Percentiles rank a stretch among this genome's conserved stretches.
phyloP scores from a whole-genome alignment of 2,888 invertebrate genomes.

The Aleiodes leptofemur region DNA sequence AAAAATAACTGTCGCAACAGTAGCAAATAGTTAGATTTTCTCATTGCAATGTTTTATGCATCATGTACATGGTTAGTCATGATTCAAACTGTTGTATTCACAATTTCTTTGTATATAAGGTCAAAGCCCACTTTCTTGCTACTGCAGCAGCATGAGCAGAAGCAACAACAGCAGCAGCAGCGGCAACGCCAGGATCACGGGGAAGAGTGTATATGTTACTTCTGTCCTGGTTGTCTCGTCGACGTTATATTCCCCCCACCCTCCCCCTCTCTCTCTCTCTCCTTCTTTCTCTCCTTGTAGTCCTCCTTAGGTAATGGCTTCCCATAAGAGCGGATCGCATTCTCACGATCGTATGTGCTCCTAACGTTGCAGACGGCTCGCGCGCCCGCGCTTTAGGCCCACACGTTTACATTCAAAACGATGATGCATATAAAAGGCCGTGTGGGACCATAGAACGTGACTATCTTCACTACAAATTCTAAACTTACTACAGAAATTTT shows the following conservation, averaged over 20 bases:
- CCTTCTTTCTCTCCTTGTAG: not conserved
- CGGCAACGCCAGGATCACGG: conserved; percentile 39
- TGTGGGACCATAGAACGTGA: conserved; percentile 55
- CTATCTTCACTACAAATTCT: conserved; percentile 32
- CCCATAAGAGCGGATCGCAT: conserved; percentile 60
- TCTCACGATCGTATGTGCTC: conserved; percentile 57
- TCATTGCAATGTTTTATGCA: conserved; percentile 11
- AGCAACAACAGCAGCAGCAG: too few species aligned
- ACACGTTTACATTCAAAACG: conserved; percentile 54
- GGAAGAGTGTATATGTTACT: conserved; percentile 47
- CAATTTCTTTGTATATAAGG: conserved; percentile 56
- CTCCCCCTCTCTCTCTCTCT: too few species aligned
- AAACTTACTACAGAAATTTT: not conserved
- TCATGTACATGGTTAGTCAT: conserved; percentile 25
- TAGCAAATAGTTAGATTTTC: conserved; percentile 26
- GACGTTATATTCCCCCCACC: conserved; percentile 39
- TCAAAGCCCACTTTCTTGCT: conserved; percentile 58
- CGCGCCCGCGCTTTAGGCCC: conserved; percentile 43
- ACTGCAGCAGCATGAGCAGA: conserved; percentile 35
- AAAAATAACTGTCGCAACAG: conserved; percentile 20
- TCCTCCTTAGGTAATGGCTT: conserved; percentile 53
- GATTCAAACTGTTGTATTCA: conserved; percentile 38
- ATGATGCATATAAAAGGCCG: conserved; percentile 53
- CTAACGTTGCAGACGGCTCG: conserved; percentile 43
- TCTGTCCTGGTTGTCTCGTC: conserved; percentile 48